Evolutionary conservation across 1,140 invertebrate species (phyloP).

Genomic region (Meloidogyne hapla): DNA sequence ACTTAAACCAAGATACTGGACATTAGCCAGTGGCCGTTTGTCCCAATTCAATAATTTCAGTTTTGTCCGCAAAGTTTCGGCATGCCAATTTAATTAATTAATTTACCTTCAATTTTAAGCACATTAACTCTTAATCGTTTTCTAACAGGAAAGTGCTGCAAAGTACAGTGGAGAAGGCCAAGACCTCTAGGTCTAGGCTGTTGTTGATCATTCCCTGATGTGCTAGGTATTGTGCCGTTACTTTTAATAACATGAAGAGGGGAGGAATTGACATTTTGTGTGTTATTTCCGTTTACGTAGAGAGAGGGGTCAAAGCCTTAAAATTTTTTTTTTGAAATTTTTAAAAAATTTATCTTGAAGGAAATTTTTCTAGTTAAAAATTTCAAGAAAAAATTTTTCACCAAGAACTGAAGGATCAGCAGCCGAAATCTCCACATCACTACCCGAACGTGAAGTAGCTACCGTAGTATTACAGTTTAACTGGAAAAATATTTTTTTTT

Average conservation of each 20-base stretch:
- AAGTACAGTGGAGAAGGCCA: constrained; percentile 58
- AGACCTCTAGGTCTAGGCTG: constrained; percentile 57
- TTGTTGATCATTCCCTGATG: constrained; percentile 35
- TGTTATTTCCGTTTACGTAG: constrained; percentile 30
- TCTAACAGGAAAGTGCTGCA: constrained; percentile 63
- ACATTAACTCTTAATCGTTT: constrained; percentile 59
- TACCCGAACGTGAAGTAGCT: constrained; percentile 36
- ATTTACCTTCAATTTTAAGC: constrained; percentile 60
- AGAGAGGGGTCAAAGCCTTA: constrained; percentile 56
- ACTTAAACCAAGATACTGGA: too few relatives aligned
- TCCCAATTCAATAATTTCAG: too few relatives aligned
- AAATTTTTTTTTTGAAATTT: neutral
- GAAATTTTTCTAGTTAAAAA: neutral
- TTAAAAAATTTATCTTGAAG: neutral
- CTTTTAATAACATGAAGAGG: neutral
- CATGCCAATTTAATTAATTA: too few relatives aligned
- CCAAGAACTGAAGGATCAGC: constrained; percentile 25
- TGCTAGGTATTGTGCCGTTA: constrained; percentile 29
- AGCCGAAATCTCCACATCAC: constrained; percentile 52
- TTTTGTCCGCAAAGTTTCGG: too few relatives aligned
- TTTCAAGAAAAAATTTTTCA: neutral
- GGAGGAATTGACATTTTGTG: neutral
- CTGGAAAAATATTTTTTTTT: neutral
- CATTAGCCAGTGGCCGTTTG: too few relatives aligned
- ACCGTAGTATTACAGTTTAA: constrained; percentile 17